Conservation (phyloP, 2,113 vertebrate species). For the Halcyon malimbica region DNA sequence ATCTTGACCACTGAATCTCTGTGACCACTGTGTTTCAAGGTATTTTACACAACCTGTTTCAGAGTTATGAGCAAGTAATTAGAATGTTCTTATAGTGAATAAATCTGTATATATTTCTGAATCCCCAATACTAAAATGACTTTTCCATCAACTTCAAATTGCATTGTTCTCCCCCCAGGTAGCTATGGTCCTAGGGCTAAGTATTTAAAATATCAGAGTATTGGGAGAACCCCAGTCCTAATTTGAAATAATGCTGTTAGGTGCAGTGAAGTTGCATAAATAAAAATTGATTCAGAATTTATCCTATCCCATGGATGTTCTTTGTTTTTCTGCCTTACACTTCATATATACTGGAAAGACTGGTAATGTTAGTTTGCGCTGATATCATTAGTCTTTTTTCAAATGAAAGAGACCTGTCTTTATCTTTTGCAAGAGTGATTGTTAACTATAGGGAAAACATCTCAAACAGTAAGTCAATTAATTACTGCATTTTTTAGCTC, state of each 20-base stretch:
- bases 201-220: neutral
- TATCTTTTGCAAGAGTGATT: slow-evolving; percentile 31
- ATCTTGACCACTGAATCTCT: neutral
- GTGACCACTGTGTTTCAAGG: neutral
- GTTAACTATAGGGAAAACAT: slow-evolving; percentile 61
- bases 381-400: neutral
- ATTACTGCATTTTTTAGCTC: slow-evolving; percentile 69
- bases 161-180: neutral
- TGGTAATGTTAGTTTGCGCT: neutral
- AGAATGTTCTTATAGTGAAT: neutral
- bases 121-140: neutral
- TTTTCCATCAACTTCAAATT: slow-evolving; percentile 26
- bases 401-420: slow-evolving; percentile 14
- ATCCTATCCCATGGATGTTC: neutral
- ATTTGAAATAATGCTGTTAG: neutral
- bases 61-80: neutral
- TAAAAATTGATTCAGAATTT: neutral
- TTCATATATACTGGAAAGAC: neutral
- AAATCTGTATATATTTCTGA: neutral
- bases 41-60: slow-evolving; percentile 4
- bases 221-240: neutral
- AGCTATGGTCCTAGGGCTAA: neutral
- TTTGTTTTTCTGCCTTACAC: neutral
- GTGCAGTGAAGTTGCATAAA: neutral
- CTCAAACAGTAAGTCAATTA: slow-evolving; percentile 74